phyloP scores from a whole-genome alignment of 37 sponge, comb jelly and placozoan species.

The Amphimedon queenslandica region DNA sequence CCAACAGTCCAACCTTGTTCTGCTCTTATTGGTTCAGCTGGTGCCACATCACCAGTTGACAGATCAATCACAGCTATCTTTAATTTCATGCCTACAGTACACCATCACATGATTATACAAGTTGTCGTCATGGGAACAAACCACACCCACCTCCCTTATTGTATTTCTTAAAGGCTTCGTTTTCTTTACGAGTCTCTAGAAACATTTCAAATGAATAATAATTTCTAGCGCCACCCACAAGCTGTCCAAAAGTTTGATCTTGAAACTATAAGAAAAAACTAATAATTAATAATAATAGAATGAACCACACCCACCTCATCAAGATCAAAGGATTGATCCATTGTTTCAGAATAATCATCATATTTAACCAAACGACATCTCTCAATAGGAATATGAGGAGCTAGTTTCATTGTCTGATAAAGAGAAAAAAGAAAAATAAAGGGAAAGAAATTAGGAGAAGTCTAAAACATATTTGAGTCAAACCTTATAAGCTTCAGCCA shows the following conservation, averaged over 20 bases:
- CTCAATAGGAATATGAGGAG: slow-evolving; percentile 54
- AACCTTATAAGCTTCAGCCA: not conserved
- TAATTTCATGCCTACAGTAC: slow-evolving; percentile 46
- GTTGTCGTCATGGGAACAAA: not conserved
- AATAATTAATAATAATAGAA: not conserved
- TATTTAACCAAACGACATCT: slow-evolving; percentile 82
- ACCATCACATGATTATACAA: not conserved
- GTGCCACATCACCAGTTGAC: slow-evolving; percentile 16
- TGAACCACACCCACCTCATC: slow-evolving; percentile 36
- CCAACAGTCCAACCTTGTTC: slow-evolving; percentile 59
- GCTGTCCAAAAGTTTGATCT: slow-evolving; percentile 48
- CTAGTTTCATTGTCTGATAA: slow-evolving; percentile 57
- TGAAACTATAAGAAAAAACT: slow-evolving; percentile 2
- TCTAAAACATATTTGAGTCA: not conserved
- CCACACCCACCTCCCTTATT: slow-evolving; percentile 59
- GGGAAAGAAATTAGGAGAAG: not conserved
- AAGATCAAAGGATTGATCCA: slow-evolving; percentile 86
- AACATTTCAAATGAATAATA: slow-evolving; percentile 83
- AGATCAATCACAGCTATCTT: slow-evolving; percentile 66
- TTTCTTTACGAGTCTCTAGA: slow-evolving; percentile 59
- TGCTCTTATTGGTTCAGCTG: slow-evolving; percentile 40
- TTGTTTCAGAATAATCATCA: slow-evolving; percentile 81
- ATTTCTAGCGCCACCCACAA: slow-evolving; percentile 69
- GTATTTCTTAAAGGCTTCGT: slow-evolving; percentile 60
- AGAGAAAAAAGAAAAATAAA: not conserved